Evolutionary conservation across 2,888 invertebrate species (phyloP).

Genomic region (Caenorhabditis sp.): DNA sequence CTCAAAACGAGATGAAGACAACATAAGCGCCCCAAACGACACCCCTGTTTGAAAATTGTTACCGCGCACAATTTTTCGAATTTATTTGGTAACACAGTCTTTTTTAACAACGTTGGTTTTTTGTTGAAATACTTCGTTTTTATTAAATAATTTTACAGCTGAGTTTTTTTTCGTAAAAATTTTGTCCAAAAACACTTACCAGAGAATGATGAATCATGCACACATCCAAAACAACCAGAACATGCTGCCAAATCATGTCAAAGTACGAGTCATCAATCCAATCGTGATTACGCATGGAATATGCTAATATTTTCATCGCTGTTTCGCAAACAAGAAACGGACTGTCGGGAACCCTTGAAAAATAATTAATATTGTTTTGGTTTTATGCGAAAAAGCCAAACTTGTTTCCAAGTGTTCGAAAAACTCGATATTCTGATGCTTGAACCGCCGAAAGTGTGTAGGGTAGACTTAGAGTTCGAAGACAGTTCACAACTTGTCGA

Average conservation of each 20-base stretch:
- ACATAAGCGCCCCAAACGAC: too few species aligned
- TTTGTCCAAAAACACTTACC: neutral
- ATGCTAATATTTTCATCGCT: slow-evolving; percentile 26
- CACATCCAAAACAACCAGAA: slow-evolving; percentile 28
- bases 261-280: slow-evolving; percentile 9
- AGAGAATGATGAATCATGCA: slow-evolving; percentile 25
- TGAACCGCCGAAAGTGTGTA: slow-evolving; percentile 71
- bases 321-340: slow-evolving; percentile 34
- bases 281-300: slow-evolving; percentile 11
- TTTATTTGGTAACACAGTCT: too few species aligned
- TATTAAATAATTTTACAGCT: too few species aligned
- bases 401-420: slow-evolving; percentile 26
- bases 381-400: neutral
- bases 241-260: slow-evolving; percentile 33
- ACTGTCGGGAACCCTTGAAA: slow-evolving; percentile 33
- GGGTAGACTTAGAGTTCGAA: slow-evolving; percentile 70
- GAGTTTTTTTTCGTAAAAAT: slow-evolving; percentile 11
- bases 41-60: too few species aligned
- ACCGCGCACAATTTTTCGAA: too few species aligned
- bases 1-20: too few species aligned
- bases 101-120: too few species aligned
- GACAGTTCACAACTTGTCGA: slow-evolving; percentile 62
- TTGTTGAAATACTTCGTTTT: too few species aligned
- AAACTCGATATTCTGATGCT: slow-evolving; percentile 72
- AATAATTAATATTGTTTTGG: neutral